phyloP scores from a whole-genome alignment of 2,113 vertebrate species.

The Glareola pratincola region DNA sequence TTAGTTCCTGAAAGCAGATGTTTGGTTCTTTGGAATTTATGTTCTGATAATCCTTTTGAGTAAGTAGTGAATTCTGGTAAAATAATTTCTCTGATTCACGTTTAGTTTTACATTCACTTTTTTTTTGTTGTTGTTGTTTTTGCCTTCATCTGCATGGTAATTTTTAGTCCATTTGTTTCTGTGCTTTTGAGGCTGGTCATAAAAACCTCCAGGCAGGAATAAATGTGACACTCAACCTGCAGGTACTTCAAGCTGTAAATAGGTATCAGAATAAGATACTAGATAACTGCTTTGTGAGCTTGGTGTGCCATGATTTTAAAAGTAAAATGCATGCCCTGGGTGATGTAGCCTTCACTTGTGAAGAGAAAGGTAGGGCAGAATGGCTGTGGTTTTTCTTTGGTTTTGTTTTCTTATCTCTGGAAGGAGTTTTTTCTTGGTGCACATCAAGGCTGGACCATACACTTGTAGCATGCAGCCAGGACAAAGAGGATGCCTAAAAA shows the following conservation, averaged over 20 bases:
- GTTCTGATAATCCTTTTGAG: background rate
- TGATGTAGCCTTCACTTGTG: background rate
- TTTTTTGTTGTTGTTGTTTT: background rate
- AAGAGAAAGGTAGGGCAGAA: background rate
- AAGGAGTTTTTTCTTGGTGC: background rate
- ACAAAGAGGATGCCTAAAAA: background rate
- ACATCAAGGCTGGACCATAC: background rate
- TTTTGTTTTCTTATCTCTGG: background rate
- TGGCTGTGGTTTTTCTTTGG: background rate
- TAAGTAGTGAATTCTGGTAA: background rate
- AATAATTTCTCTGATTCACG: background rate
- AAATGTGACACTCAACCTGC: background rate
- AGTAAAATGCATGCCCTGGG: background rate
- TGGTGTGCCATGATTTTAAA: background rate
- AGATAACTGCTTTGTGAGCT: background rate
- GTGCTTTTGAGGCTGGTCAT: background rate
- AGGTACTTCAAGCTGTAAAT: background rate
- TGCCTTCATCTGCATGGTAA: background rate
- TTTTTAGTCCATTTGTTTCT: background rate
- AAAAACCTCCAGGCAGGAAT: background rate
- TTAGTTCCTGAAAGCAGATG: background rate
- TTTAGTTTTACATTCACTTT: background rate
- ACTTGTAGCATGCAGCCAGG: background rate
- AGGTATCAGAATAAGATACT: background rate
- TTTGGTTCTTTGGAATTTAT: slow-evolving; percentile 21